Evolutionary conservation across 23 tunicate species (phyloP).

Genomic region (Ciona savignyi): DNA sequence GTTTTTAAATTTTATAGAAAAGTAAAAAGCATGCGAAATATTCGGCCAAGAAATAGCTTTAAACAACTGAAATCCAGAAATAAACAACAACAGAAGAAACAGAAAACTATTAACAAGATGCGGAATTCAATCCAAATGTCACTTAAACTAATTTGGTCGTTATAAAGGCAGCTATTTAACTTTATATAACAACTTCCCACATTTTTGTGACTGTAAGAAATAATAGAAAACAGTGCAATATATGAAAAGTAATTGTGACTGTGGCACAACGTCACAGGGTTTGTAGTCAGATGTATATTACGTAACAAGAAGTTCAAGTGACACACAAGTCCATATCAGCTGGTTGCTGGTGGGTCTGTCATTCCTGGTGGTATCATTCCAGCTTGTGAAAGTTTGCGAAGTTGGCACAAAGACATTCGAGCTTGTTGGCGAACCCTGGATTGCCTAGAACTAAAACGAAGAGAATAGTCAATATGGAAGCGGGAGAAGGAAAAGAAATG

Average conservation of each 20-base stretch:
- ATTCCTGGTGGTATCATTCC: constrained; percentile 98
- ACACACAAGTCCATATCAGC: background rate
- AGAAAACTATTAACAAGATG: background rate
- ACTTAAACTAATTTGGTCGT: too few species aligned
- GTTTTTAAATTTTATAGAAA: background rate
- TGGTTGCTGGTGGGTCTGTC: constrained; percentile 69
- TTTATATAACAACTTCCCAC: too few species aligned
- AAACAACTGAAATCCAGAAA: constrained; percentile 1
- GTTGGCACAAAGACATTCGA: constrained; percentile 66
- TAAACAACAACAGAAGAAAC: background rate
- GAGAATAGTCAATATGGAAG: background rate
- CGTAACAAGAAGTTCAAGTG: background rate
- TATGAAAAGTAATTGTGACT: background rate
- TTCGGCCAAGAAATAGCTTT: background rate
- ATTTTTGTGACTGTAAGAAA: too few species aligned
- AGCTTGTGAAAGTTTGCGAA: constrained; percentile 77
- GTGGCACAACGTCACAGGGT: background rate
- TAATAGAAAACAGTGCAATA: constrained; percentile 1
- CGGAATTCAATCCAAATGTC: too few species aligned
- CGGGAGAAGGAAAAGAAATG: constrained; percentile 3
- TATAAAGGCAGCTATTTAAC: too few species aligned
- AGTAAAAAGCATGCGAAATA: constrained; percentile 1
- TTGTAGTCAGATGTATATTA: background rate
- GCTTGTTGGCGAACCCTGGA: constrained; percentile 97
- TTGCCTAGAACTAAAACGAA: constrained; percentile 69